phyloP scores from a whole-genome alignment of 2,888 invertebrate species.

The Cephus spinipes region DNA sequence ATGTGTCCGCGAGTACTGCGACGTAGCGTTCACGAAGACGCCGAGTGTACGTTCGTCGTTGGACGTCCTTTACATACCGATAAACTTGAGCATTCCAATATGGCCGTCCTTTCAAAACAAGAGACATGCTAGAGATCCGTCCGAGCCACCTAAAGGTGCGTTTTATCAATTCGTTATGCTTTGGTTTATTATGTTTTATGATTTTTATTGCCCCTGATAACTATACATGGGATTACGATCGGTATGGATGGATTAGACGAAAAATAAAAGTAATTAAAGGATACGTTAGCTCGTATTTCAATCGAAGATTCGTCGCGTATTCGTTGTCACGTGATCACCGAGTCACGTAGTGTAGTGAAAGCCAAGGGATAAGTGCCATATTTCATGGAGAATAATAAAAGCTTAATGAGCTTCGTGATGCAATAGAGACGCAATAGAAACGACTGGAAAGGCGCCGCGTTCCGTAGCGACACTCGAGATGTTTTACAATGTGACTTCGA shows the following conservation, averaged over 20 bases:
- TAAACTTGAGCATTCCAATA: background rate
- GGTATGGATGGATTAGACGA: background rate
- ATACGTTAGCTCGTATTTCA: slow-evolving; percentile 41
- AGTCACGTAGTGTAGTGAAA: slow-evolving; percentile 41
- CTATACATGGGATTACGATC: background rate
- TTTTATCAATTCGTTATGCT: background rate
- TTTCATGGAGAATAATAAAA: slow-evolving; percentile 49
- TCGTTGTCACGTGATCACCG: slow-evolving; percentile 32
- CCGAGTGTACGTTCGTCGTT: background rate
- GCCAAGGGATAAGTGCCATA: slow-evolving; percentile 45
- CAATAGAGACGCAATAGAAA: slow-evolving; percentile 38
- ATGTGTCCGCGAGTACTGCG: slow-evolving; percentile 18
- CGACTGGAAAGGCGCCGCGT: slow-evolving; percentile 16
- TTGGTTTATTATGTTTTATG: background rate
- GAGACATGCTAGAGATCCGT: background rate
- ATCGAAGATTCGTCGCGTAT: slow-evolving; percentile 32
- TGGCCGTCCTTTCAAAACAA: background rate
- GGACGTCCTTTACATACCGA: slow-evolving; percentile 1
- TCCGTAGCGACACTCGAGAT: background rate
- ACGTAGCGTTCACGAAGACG: background rate
- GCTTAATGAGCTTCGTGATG: slow-evolving; percentile 50
- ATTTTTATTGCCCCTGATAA: background rate
- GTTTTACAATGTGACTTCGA: slow-evolving; percentile 1
- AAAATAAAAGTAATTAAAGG: background rate
- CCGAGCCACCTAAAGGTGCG: background rate